Percentiles rank a stretch among this genome's conserved stretches.
Conservation (phyloP, 2,113 vertebrate genomes). For the Pyrgilauda ruficollis region DNA sequence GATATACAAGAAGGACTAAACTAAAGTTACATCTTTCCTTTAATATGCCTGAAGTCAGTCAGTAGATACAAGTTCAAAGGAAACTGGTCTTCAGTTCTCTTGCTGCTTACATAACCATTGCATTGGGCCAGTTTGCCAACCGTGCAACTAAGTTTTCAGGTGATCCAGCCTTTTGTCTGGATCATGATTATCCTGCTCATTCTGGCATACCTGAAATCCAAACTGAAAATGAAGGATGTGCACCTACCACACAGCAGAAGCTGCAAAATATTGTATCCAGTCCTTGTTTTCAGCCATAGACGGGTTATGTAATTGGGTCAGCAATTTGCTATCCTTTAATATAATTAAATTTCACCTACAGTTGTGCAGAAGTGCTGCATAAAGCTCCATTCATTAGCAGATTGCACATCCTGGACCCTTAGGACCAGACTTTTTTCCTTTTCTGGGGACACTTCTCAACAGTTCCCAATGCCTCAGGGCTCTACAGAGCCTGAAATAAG, state of each 20-base stretch:
- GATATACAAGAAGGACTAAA: neutral
- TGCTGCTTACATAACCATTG: neutral
- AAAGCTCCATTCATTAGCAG: neutral
- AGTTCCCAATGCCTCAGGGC: neutral
- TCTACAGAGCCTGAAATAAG: neutral
- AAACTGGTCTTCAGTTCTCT: neutral
- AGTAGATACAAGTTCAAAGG: neutral
- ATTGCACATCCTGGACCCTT: neutral
- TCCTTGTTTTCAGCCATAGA: neutral
- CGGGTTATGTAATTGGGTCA: neutral
- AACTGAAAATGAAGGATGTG: neutral
- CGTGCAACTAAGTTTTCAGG: neutral
- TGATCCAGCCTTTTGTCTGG: neutral
- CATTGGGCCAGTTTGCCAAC: neutral
- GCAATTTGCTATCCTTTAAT: neutral
- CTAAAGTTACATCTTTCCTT: neutral
- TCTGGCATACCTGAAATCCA: neutral
- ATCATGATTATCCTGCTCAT: neutral
- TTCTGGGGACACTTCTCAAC: neutral
- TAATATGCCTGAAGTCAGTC: neutral
- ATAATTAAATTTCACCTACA: neutral
- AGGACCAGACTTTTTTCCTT: neutral
- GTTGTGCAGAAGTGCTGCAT: neutral
- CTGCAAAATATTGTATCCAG: neutral
- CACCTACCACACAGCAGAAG: neutral